A percentile compares a stretch with the other conserved stretches of the same genome.
These are phyloP conservation scores for Myotis vivesi DNA, from an alignment of 2,797 vertebrate species.

Conservation along the genomic window DNA sequence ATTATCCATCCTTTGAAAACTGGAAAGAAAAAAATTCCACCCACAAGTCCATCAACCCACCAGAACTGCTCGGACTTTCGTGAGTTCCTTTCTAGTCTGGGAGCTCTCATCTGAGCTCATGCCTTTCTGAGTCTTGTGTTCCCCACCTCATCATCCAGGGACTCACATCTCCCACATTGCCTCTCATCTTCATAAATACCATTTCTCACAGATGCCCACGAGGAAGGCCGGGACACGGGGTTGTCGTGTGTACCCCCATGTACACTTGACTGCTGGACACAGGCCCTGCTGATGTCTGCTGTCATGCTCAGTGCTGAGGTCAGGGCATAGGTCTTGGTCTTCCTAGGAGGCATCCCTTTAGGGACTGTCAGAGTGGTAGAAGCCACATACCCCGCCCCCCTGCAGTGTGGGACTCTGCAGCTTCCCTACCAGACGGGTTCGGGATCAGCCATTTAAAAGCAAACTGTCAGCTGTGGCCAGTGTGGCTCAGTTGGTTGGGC, in stretches of 20 bases:
- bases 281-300: not conserved
- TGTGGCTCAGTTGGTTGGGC: not conserved
- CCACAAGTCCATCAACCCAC: too few relatives aligned
- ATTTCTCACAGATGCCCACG: fast-evolving
- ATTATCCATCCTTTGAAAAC: not conserved
- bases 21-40: not conserved
- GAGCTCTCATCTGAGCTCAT: fast-evolving
- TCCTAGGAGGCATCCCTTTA: not conserved
- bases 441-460: not conserved
- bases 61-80: fast-evolving
- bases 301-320: not conserved
- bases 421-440: not conserved
- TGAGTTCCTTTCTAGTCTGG: not conserved
- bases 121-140: not conserved
- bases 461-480: not conserved
- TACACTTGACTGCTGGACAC: not conserved
- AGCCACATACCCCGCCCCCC: not conserved
- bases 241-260: fast-evolving
- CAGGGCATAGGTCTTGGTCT: not conserved
- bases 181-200: not conserved
- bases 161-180: fast-evolving
- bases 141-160: not conserved
- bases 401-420: not conserved
- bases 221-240: not conserved
- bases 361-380: not conserved